Evolutionary conservation across 2,113 vertebrate species (phyloP), one percentile per base, ranked within the genome.

Genomic region (Hoplias malabaricus): DNA sequence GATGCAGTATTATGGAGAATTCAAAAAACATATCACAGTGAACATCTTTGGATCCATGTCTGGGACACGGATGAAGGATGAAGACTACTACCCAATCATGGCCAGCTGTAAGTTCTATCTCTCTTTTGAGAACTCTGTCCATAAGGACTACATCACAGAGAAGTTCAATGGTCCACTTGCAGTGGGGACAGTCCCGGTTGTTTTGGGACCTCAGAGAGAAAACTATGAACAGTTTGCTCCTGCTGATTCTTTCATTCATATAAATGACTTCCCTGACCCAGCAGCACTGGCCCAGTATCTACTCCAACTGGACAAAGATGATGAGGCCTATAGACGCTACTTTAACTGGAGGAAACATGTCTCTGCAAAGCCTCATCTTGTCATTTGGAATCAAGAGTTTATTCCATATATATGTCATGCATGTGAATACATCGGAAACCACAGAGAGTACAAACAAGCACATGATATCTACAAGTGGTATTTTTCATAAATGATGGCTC

Each of bases 111-210:
- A 97, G 84, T 96, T 97, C 86, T 96, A 95, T 72, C 93, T 97
- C 59, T 93, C 95, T 6, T 97, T 96, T 84, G 95, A 96, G 89
- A 94, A 95, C 68, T 95, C 94, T 31, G 87, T 94, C 73, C 90
- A 96, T 85, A 95, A 88, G 88, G 95, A 97, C 89, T 95, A 95
- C 77, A 95, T 97, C 79, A 96, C 95, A 4, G 95, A 97, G 83
- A 94, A 93, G 84, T 89, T 97, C 43, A 95, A 94, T 72, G 94
- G 94, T 79, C 93, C 95, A 71, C 90, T 96, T n/a, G 80, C 90
- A 34, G 93, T 89, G 0, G 94, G 94, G 40, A 94, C 94, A 11
- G 94, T 97, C 23, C 95, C 95, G 7, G 85, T 97, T 34, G 95
- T 94, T 68, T 34, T 96, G 54, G 95, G 95, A 6, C 95, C 94